phyloP scores from a whole-genome alignment of 35 echinoderm and acorn worm genomes.

The Heliocidaris erythrogramma region DNA sequence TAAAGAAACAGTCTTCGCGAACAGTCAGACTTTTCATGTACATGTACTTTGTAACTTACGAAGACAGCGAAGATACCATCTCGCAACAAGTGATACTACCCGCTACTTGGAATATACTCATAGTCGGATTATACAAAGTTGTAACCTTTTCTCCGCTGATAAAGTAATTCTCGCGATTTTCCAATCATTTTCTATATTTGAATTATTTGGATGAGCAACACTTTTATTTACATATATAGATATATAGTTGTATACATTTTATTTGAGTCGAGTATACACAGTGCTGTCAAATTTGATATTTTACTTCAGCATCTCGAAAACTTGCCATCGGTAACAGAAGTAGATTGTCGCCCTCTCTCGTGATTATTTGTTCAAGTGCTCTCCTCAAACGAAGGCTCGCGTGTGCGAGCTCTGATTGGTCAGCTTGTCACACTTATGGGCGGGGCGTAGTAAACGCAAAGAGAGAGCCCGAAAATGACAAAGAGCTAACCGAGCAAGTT shows the following conservation, averaged over 20 bases:
- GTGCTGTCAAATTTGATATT: conserved; percentile 20
- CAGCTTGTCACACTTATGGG: conserved; percentile 8
- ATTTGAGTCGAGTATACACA: not conserved
- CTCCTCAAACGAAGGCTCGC: not conserved
- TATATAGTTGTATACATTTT: not conserved
- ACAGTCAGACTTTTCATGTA: not conserved
- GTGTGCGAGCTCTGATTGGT: conserved; percentile 7
- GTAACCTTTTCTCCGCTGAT: not conserved
- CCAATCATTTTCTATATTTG: not conserved
- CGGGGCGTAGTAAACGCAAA: not conserved
- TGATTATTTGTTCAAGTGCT: not conserved
- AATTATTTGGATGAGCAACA: not conserved
- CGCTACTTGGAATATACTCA: not conserved
- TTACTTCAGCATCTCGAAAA: not conserved
- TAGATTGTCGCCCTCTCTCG: conserved; percentile 19
- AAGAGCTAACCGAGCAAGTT: not conserved
- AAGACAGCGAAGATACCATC: not conserved
- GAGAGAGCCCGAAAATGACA: not conserved
- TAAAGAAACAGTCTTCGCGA: not conserved
- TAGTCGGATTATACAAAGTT: not conserved
- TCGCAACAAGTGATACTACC: not conserved
- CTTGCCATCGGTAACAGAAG: not conserved
- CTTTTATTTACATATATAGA: not conserved
- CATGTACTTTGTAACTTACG: too few species aligned
- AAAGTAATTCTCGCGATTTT: not conserved